Evolutionary conservation across 1,140 invertebrate genomes (phyloP).

Genomic region (Myzus persicae): DNA sequence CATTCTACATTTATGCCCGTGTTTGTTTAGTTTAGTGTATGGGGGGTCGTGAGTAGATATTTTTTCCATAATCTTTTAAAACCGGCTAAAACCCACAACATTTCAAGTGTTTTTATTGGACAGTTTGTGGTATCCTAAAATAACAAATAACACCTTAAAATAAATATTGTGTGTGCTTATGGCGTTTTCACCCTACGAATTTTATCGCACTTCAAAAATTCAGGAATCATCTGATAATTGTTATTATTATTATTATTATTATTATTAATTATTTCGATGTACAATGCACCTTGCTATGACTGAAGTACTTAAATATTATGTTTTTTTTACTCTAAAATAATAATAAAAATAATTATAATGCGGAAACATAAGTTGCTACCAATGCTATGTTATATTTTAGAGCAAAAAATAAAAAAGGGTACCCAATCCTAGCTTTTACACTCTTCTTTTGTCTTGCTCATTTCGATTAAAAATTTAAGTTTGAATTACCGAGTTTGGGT

Average conservation of each 20-base stretch:
- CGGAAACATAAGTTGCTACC: too few relatives aligned
- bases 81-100: background rate
- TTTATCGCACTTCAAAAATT: background rate
- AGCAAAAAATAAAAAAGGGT: background rate
- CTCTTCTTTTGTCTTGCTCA: background rate
- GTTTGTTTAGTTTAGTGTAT: background rate
- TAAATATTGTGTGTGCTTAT: background rate
- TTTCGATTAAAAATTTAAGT: background rate
- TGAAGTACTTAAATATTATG: background rate
- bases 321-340: background rate
- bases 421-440: background rate
- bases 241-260: background rate
- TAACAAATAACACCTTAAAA: slow-evolving; percentile 20
- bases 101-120: background rate
- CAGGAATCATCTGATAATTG: background rate
- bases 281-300: background rate
- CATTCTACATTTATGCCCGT: background rate
- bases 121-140: background rate
- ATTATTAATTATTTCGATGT: background rate
- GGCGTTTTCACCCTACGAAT: background rate
- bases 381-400: background rate
- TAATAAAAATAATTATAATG: background rate
- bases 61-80: background rate
- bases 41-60: background rate
- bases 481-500: background rate